phyloP scores from a whole-genome alignment of 2,888 invertebrate species.

The Lagria hirta region DNA sequence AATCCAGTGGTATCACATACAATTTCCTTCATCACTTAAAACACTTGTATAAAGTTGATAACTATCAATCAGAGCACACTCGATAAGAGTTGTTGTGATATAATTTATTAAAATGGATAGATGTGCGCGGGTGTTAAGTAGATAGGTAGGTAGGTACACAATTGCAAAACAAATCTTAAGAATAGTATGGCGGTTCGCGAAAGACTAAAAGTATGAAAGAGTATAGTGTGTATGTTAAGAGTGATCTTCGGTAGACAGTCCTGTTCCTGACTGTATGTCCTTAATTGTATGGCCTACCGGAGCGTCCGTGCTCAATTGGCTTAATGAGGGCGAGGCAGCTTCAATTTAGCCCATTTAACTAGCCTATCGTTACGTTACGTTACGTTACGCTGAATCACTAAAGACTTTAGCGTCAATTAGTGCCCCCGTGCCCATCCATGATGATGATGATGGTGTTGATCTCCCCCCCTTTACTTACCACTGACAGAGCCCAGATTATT shows the following conservation, averaged over 20 bases:
- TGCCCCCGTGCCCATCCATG: too few species aligned
- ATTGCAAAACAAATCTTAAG: background rate
- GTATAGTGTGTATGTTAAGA: too few species aligned
- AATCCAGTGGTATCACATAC: constrained; percentile 16
- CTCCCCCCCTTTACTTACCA: constrained; percentile 56
- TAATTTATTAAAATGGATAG: background rate
- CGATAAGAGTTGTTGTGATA: background rate
- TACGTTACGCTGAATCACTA: constrained; percentile 54
- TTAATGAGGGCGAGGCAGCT: constrained; percentile 56
- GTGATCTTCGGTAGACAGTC: too few species aligned
- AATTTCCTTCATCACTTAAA: constrained; percentile 8
- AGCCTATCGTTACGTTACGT: constrained; percentile 56
- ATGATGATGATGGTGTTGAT: too few species aligned
- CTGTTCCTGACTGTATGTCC: constrained; percentile 43
- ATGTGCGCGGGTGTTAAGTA: background rate
- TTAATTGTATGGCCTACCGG: constrained; percentile 55
- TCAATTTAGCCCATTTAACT: constrained; percentile 56
- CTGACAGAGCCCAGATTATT: constrained; percentile 54
- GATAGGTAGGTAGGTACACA: background rate
- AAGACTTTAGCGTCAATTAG: constrained; percentile 56
- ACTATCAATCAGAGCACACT: background rate
- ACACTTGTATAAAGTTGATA: constrained; percentile 1
- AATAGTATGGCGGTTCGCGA: constrained; percentile 16
- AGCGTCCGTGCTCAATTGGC: constrained; percentile 52
- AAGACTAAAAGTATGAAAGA: constrained; percentile 47